Evolutionary conservation across 2,113 vertebrate species (phyloP).

Genomic region (Glaucidium brasilianum): DNA sequence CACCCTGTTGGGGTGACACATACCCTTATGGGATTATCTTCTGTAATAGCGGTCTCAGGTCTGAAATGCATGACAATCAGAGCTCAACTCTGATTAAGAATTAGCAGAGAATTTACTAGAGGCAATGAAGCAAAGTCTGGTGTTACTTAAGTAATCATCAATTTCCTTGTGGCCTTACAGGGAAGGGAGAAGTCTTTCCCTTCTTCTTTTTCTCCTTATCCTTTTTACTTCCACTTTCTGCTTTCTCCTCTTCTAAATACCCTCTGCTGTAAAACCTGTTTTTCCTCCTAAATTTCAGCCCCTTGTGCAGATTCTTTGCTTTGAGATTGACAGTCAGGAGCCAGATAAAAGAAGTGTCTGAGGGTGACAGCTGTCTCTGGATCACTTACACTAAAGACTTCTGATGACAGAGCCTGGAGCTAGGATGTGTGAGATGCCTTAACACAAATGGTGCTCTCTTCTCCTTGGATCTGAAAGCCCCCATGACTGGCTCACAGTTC

Average conservation of each 20-base stretch:
- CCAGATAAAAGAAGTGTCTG: not conserved
- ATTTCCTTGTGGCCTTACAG: not conserved
- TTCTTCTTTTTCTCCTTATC: not conserved
- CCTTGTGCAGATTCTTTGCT: not conserved
- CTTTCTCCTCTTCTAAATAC: not conserved
- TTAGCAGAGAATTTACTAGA: not conserved
- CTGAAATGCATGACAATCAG: not conserved
- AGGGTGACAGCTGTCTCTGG: not conserved
- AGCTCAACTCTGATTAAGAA: not conserved
- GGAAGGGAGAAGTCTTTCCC: not conserved
- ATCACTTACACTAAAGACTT: not conserved
- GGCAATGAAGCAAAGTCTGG: not conserved
- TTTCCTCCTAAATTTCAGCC: not conserved
- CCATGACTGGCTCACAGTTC: not conserved
- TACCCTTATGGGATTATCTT: not conserved
- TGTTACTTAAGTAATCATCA: not conserved
- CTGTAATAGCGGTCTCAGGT: not conserved
- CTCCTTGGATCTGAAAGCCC: not conserved
- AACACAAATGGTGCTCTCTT: not conserved
- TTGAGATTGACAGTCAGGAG: not conserved
- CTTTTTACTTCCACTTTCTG: not conserved
- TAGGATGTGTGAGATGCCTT: not conserved
- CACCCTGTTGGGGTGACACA: not conserved
- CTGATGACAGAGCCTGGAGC: not conserved
- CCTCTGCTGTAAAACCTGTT: not conserved